phyloP scores from a whole-genome alignment of 2,113 vertebrate genomes.

The Acrocephalus arundinaceus region DNA sequence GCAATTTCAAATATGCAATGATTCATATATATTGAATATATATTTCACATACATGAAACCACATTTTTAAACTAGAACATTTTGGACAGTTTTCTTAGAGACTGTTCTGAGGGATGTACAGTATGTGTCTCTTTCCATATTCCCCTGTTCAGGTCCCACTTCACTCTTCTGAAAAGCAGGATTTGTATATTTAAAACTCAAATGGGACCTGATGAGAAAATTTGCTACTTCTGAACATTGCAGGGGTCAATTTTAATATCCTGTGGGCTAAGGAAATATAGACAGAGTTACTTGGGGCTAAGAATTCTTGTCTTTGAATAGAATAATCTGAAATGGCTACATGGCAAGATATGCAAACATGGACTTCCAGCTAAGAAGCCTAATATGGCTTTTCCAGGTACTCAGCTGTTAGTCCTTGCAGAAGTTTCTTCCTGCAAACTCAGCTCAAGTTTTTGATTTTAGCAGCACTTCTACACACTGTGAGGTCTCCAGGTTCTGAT shows the following conservation, averaged over 20 bases:
- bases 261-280: slow-evolving; percentile 5
- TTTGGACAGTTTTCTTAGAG: background rate
- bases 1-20: background rate
- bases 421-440: background rate
- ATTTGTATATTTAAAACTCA: slow-evolving; percentile 63
- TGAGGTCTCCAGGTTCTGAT: background rate
- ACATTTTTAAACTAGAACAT: slow-evolving; percentile 13
- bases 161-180: slow-evolving; percentile 25
- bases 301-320: slow-evolving; percentile 55
- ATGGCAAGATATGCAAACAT: slow-evolving; percentile 48
- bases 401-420: background rate
- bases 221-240: slow-evolving; percentile 47
- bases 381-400: background rate
- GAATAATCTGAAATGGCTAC: slow-evolving; percentile 47
- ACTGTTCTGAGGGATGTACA: background rate
- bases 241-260: slow-evolving; percentile 62
- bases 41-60: background rate
- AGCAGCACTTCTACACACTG: background rate
- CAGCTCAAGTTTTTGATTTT: background rate
- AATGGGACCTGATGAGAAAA: slow-evolving; percentile 51
- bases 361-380: slow-evolving; percentile 43
- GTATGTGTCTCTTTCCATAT: background rate
- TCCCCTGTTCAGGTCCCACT: background rate
- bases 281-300: slow-evolving; percentile 32
- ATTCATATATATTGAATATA: background rate